Evolutionary conservation across 2,888 invertebrate genomes (phyloP).

Genomic region (Pecten maximus): DNA sequence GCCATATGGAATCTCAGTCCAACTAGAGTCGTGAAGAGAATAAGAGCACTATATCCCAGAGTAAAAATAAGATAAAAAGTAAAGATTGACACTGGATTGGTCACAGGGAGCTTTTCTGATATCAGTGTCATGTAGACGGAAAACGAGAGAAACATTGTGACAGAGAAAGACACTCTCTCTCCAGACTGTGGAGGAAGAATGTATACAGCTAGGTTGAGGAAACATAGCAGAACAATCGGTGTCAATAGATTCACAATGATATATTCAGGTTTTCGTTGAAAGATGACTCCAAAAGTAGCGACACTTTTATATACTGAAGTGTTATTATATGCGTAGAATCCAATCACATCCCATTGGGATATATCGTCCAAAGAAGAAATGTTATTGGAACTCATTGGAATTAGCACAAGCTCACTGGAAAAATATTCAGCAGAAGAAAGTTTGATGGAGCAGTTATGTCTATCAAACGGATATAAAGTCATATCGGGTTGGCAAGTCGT

Average conservation of each 20-base stretch:
- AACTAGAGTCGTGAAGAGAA: too few relatives aligned
- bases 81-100: too few relatives aligned
- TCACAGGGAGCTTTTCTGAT: too few relatives aligned
- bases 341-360: background rate
- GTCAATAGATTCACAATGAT: background rate
- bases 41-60: too few relatives aligned
- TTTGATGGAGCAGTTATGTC: background rate
- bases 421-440: background rate
- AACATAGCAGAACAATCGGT: too few relatives aligned
- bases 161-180: too few relatives aligned
- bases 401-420: background rate
- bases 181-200: too few relatives aligned
- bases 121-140: too few relatives aligned
- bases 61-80: too few relatives aligned
- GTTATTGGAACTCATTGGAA: background rate
- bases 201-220: too few relatives aligned
- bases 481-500: background rate
- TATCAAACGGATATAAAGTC: background rate
- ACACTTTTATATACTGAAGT: background rate
- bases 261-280: background rate
- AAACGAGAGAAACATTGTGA: too few relatives aligned
- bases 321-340: background rate
- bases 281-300: background rate
- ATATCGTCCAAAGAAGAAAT: background rate
- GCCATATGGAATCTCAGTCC: too few relatives aligned